A percentile compares a stretch with the other conserved stretches of the same genome.
Conservation (phyloP, 1,140 invertebrate species). For the Meteorus sp. region DNA sequence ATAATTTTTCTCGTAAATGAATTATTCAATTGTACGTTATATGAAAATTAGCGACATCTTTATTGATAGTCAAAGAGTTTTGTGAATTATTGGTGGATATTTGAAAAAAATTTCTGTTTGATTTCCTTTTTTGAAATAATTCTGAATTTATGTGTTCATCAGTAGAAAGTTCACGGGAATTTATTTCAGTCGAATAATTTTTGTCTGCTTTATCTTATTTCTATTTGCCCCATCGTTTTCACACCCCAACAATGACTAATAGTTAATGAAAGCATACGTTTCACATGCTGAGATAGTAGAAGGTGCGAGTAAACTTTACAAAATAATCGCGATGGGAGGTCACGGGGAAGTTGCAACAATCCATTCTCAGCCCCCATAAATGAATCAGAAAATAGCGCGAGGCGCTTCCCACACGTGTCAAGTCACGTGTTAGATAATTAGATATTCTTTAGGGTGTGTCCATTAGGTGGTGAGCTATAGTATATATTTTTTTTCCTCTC, state of each 20-base stretch:
- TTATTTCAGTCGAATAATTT: no score
- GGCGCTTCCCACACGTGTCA: slow-evolving; percentile 55
- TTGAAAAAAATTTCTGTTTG: no score
- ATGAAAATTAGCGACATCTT: no score
- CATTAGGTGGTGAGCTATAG: slow-evolving; percentile 41
- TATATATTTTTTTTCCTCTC: slow-evolving; percentile 5
- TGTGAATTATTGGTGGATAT: no score
- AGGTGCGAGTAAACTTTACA: slow-evolving; percentile 52
- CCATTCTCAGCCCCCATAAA: slow-evolving; percentile 45
- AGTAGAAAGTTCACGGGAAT: no score
- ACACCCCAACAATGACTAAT: slow-evolving; percentile 7
- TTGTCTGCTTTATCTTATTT: neutral
- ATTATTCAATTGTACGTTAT: no score
- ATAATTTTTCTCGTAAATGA: no score
- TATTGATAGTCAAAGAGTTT: no score
- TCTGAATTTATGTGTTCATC: no score
- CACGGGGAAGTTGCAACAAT: slow-evolving; percentile 29
- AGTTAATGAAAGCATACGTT: slow-evolving; percentile 51
- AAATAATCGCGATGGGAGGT: slow-evolving; percentile 53
- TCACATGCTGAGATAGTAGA: slow-evolving; percentile 37
- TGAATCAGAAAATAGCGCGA: slow-evolving; percentile 57
- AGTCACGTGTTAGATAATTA: slow-evolving; percentile 58
- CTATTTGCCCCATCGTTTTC: slow-evolving; percentile 2
- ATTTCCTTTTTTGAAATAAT: no score
- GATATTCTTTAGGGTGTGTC: slow-evolving; percentile 56